Base-by-base conservation (phyloP, 2,888 invertebrate species). In the Ferdinandea cuprea region DNA sequence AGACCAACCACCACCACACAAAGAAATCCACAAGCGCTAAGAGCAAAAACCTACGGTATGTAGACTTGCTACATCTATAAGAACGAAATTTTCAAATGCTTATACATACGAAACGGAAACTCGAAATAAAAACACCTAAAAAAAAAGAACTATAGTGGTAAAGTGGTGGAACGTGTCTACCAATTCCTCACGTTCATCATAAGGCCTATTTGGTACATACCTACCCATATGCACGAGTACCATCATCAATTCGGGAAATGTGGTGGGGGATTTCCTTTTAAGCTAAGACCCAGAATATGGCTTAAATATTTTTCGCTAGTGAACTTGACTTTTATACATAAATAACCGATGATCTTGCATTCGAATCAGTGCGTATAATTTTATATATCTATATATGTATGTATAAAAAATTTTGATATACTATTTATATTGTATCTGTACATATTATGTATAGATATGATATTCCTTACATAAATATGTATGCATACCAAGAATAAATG, bases 151-250 rank as follows among this genome's bases (percentile, higher is more conserved):
- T 54, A 54, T 35, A 72, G 72, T 72, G 71, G 78, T 78, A 72
- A 79, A 73, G 78, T 66, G 78, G 78, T 79, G 79, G 73, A 79
- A 79, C 79, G 73, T 79, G 73, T 79, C 73, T 66, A 56, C 59
- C 73, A 66, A 73, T 79, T 73, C 79, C 66, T 73, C 72, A 79
- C 66, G 79, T 79, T 73, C 73, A 79, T 79, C 73, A 66, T 61
- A 66, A 73, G 78, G 66, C 73, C 73, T 66, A 66, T 79, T 79
- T 32, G 50, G 48, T 46, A 61, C 52, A 61, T 46, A 59, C 19
- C 19, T 28, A 59, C 19, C 19, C 19, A 63, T 71, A n/a, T n/a
- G 42, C 35, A 30, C 2, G 25, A 25, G 44, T 44, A 44, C 44
- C 44, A 11, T 30, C 50, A 42, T 72, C 52, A 72, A 72, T 61